Percentiles rank a stretch among this genome's conserved stretches.
Evolutionary conservation across 2,113 vertebrate genomes (phyloP).

Genomic region (human (Homo sapiens)): DNA sequence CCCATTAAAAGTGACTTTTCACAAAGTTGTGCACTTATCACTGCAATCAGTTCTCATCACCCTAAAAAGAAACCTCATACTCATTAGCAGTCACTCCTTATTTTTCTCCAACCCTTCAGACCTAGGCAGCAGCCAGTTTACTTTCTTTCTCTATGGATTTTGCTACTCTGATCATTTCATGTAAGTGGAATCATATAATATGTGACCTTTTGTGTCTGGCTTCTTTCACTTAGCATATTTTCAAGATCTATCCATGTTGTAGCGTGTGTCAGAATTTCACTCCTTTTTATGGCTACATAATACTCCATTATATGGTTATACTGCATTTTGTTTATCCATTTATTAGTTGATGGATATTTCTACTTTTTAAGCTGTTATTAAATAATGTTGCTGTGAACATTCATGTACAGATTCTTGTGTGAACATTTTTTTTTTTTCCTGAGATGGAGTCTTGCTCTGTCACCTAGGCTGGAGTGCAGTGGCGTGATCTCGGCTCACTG

Average conservation of each 20-base stretch:
- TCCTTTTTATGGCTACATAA: constrained; percentile 25
- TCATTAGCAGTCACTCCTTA: neutral
- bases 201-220: neutral
- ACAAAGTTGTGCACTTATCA: neutral
- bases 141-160: neutral
- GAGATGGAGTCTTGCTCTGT: too few species aligned
- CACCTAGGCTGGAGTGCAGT: too few species aligned
- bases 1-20: neutral
- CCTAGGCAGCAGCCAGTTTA: neutral
- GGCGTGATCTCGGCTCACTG: too few species aligned
- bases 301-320: neutral
- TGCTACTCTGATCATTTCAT: neutral
- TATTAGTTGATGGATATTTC: neutral
- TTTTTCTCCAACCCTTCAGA: neutral
- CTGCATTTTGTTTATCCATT: neutral
- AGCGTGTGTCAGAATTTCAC: neutral
- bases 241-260: neutral
- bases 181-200: neutral
- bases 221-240: constrained; percentile 35
- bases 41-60: neutral
- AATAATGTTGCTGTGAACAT: neutral
- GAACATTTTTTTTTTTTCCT: too few species aligned
- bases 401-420: neutral
- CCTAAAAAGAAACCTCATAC: neutral
- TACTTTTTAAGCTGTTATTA: neutral